These are phyloP conservation scores for Portunus trituberculatus DNA, from an alignment of 1,140 invertebrate genomes.

Conservation along the genomic window DNA sequence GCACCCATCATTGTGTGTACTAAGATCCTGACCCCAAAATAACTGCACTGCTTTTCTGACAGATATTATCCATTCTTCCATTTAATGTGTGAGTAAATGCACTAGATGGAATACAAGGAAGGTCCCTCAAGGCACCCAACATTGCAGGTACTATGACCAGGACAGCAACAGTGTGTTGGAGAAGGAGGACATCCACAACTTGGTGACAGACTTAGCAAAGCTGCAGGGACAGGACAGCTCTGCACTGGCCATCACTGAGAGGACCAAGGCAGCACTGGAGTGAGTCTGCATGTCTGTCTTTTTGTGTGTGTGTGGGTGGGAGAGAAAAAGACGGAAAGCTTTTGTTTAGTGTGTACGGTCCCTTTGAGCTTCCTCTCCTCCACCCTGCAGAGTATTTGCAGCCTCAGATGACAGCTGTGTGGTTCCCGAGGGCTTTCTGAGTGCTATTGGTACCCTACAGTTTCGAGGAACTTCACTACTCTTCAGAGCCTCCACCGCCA, in stretches of 20 bases:
- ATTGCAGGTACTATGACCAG: slow-evolving; percentile 81
- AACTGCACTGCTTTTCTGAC: no score
- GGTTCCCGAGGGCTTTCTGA: not conserved
- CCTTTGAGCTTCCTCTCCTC: no score
- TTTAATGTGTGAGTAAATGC: no score
- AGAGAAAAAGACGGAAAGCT: no score
- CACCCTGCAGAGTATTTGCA: not conserved
- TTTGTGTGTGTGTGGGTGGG: not conserved
- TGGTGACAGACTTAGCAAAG: slow-evolving; percentile 81
- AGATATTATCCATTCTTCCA: no score
- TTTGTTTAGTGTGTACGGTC: no score
- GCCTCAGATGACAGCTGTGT: not conserved
- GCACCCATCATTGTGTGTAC: no score
- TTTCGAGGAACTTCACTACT: slow-evolving; percentile 82
- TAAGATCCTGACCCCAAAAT: no score
- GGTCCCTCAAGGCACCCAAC: no score
- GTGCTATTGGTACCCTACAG: not conserved
- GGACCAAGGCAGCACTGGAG: slow-evolving; percentile 81
- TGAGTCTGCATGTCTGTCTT: slow-evolving; percentile 77
- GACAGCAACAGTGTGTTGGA: slow-evolving; percentile 81
- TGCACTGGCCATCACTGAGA: slow-evolving; percentile 79
- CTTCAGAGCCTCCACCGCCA: slow-evolving; percentile 79
- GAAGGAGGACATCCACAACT: slow-evolving; percentile 78
- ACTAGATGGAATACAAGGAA: no score
- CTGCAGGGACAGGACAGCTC: slow-evolving; percentile 80